Evolutionary conservation across 2,113 vertebrate species (phyloP).

Genomic region (Oxyruncus cristatus): DNA sequence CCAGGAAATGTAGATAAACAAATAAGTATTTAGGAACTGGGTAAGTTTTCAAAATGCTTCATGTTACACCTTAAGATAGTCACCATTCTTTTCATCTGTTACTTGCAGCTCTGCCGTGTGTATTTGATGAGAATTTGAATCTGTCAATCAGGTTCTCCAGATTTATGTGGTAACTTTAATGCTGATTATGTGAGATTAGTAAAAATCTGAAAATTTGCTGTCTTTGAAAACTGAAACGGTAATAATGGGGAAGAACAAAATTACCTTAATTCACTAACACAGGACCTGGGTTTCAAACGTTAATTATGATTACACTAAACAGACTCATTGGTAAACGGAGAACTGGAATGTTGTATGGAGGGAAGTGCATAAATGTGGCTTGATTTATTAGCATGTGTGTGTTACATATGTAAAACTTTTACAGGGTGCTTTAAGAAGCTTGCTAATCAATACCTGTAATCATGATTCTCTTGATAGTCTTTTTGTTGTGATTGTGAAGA

Average conservation of each 20-base stretch:
- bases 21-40: neutral
- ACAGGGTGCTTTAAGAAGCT: neutral
- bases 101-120: conserved; percentile 2
- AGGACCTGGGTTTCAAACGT: conserved; percentile 5
- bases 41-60: neutral
- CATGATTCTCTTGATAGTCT: neutral
- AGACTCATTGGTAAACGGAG: conserved; percentile 1
- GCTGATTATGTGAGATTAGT: conserved; percentile 10
- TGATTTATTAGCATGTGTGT: neutral
- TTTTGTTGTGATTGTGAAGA: neutral
- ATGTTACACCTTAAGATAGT: neutral
- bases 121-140: conserved; percentile 18
- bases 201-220: conserved; percentile 43
- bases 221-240: conserved; percentile 20
- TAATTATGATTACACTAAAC: neutral
- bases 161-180: neutral
- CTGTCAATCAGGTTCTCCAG: conserved; percentile 9
- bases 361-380: neutral
- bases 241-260: conserved; percentile 21
- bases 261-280: neutral
- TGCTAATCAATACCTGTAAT: neutral
- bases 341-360: neutral
- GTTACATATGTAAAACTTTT: neutral
- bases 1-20: neutral
- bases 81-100: neutral